A percentile compares a stretch with the other conserved stretches of the same genome.
Conservation (phyloP, 2,113 vertebrate species). For the Mobula hypostoma region DNA sequence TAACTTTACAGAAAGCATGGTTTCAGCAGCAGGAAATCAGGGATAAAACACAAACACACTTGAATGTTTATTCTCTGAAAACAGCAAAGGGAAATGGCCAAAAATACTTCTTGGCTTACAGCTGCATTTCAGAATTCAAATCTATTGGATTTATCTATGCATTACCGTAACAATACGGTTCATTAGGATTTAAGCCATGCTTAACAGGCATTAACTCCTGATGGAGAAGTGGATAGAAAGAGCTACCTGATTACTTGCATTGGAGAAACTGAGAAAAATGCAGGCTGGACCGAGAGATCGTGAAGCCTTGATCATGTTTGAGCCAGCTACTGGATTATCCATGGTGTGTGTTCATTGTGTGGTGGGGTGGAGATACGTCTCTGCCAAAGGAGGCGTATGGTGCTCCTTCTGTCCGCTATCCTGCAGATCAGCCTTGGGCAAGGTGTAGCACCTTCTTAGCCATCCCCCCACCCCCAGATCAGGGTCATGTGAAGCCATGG, state of each 20-base stretch:
- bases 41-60: background rate
- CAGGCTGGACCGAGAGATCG: background rate
- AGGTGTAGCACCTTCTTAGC: too few species aligned
- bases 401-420: too few species aligned
- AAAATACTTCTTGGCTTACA: background rate
- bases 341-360: background rate
- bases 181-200: background rate
- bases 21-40: background rate
- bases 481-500: too few species aligned
- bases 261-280: background rate
- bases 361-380: too few species aligned
- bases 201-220: background rate
- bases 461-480: too few species aligned
- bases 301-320: background rate
- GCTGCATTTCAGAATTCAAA: background rate
- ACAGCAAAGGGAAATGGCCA: background rate
- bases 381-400: too few species aligned
- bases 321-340: background rate
- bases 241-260: background rate
- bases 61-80: background rate
- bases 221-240: background rate
- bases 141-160: background rate
- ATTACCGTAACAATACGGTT: background rate
- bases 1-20: slow-evolving; percentile 7
- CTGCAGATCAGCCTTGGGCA: too few species aligned